These are phyloP conservation scores for Actenoides hombroni DNA, from an alignment of 2,113 vertebrate species.

Conservation along the genomic window DNA sequence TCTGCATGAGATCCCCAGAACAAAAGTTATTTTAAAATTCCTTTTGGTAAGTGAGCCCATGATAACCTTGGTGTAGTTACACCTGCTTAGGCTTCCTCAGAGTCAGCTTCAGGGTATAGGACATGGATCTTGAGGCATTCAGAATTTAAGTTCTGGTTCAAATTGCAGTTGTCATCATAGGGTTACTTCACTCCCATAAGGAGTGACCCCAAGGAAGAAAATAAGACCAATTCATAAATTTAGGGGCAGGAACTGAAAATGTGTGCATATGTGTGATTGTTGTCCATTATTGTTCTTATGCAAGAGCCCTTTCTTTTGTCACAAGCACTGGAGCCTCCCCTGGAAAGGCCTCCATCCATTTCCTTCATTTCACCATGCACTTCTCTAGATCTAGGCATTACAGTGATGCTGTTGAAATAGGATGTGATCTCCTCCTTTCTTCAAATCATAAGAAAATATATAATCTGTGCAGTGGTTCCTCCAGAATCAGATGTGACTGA, in stretches of 20 bases:
- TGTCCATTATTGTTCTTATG: neutral
- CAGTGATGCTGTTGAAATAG: neutral
- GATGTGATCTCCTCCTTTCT: neutral
- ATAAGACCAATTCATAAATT: neutral
- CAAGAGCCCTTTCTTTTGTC: neutral
- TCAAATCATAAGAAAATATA: neutral
- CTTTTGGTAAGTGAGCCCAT: neutral
- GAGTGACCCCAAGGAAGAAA: neutral
- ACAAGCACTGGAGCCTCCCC: neutral
- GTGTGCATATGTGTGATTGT: rapidly evolving
- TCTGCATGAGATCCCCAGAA: neutral
- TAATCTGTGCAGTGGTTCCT: neutral
- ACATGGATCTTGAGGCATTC: neutral
- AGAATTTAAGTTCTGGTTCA: neutral
- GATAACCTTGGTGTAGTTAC: neutral
- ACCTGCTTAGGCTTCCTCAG: neutral
- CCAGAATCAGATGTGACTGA: neutral
- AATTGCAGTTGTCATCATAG: neutral
- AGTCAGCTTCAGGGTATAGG: neutral
- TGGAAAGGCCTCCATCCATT: neutral
- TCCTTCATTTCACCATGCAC: neutral
- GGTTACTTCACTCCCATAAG: neutral
- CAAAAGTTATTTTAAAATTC: neutral
- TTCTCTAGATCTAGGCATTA: neutral
- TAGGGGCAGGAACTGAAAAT: neutral